phyloP scores from a whole-genome alignment of 2,888 invertebrate genomes.

The Drosophila hawaiiensis region DNA sequence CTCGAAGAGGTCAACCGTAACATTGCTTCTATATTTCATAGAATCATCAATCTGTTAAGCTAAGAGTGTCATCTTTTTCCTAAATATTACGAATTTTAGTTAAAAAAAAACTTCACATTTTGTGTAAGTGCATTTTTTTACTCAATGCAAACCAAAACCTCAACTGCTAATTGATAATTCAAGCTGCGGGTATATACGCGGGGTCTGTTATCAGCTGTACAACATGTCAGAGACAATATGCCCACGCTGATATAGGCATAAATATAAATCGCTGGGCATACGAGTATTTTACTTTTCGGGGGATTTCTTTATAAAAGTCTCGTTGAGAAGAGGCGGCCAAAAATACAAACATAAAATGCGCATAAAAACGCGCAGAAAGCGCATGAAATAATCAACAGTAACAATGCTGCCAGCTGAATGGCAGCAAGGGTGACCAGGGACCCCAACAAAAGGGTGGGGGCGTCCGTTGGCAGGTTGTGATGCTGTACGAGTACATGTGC shows the following conservation, averaged over 20 bases:
- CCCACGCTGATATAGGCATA: conserved; percentile 15
- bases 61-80: neutral
- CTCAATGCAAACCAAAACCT: neutral
- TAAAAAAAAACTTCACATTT: neutral
- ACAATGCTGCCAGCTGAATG: conserved; percentile 56
- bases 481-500: conserved; percentile 27
- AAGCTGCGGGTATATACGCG: neutral
- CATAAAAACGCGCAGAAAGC: conserved; percentile 76
- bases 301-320: conserved; percentile 45
- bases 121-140: neutral
- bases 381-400: conserved; percentile 79
- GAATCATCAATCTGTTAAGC: neutral
- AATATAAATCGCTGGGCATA: conserved; percentile 38
- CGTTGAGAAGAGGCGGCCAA: conserved; percentile 40
- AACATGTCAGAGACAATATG: conserved; percentile 7
- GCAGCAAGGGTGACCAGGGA: conserved; percentile 39
- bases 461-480: conserved; percentile 1
- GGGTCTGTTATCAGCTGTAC: neutral
- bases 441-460: conserved; percentile 1
- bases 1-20: neutral
- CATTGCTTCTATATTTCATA: neutral
- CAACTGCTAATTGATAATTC: neutral
- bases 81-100: neutral
- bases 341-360: conserved; percentile 79
- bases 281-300: conserved; percentile 31